Percentiles rank a stretch among this genome's conserved stretches.
These are phyloP conservation scores for Pituophis catenifer DNA, from an alignment of 2,113 vertebrate species.

Conservation along the genomic window DNA sequence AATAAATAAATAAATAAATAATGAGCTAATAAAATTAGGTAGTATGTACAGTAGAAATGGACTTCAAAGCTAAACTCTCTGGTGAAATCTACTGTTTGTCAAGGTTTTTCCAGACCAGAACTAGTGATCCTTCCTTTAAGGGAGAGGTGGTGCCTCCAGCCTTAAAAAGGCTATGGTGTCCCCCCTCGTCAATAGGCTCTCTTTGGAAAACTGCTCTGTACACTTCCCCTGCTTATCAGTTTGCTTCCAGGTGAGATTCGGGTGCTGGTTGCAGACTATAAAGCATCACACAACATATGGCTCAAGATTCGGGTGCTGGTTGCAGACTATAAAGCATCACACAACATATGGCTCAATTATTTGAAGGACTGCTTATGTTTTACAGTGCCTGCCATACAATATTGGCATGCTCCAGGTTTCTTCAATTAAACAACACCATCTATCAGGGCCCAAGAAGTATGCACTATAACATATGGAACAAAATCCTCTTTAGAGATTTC, in stretches of 20 bases:
- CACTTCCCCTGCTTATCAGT: background rate
- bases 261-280: background rate
- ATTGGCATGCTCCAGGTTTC: background rate
- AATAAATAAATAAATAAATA: background rate
- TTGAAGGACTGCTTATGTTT: background rate
- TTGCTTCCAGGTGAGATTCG: background rate
- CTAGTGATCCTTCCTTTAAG: background rate
- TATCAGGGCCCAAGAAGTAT: background rate
- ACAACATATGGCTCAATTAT: background rate
- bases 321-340: background rate
- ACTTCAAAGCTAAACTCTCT: background rate
- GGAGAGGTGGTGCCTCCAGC: background rate
- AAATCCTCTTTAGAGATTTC: background rate
- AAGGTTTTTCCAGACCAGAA: background rate
- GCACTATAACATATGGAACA: background rate
- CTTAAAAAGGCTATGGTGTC: background rate
- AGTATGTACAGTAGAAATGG: background rate
- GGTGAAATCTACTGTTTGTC: background rate
- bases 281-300: background rate
- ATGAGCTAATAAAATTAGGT: background rate
- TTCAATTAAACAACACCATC: background rate
- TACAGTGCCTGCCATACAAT: background rate
- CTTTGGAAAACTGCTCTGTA: background rate
- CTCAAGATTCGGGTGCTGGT: background rate
- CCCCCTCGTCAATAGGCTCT: background rate